These are phyloP conservation scores for Folsomia candida DNA, from an alignment of 2,888 invertebrate genomes.

Conservation along the genomic window DNA sequence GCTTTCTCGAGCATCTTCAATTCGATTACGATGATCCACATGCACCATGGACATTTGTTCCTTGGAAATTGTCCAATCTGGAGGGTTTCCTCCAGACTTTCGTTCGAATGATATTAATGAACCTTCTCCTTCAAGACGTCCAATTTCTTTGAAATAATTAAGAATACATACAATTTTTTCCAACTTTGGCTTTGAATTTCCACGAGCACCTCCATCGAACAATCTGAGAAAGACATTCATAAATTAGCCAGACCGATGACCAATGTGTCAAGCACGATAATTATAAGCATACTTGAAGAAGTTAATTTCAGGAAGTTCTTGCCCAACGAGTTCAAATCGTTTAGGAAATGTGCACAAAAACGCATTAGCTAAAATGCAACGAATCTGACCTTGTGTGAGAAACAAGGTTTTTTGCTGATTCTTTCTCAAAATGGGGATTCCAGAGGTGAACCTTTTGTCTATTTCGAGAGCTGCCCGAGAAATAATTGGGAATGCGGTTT, in stretches of 20 bases:
- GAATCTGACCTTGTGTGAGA: not conserved
- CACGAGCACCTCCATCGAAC: not conserved
- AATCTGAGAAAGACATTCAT: not conserved
- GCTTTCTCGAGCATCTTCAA: constrained; percentile 81
- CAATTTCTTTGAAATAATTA: not conserved
- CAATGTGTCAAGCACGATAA: too few relatives aligned
- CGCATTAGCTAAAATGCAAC: not conserved
- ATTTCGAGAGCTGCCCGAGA: not conserved
- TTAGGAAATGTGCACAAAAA: constrained; percentile 2
- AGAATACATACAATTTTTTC: constrained; percentile 2
- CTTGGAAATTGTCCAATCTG: constrained; percentile 63
- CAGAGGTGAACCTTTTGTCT: not conserved
- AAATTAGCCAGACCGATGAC: too few relatives aligned
- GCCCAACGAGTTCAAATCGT: not conserved
- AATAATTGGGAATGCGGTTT: not conserved
- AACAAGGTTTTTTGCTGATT: not conserved
- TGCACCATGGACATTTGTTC: constrained; percentile 65
- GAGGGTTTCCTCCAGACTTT: not conserved
- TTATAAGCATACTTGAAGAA: not conserved
- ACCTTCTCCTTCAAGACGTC: not conserved
- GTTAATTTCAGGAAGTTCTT: constrained; percentile 1
- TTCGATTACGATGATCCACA: constrained; percentile 71
- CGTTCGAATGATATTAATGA: constrained; percentile 25
- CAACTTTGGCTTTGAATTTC: not conserved
- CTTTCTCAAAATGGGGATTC: not conserved